Base-by-base conservation (phyloP, 2,113 vertebrate genomes). In the Apteryx mantelli region DNA sequence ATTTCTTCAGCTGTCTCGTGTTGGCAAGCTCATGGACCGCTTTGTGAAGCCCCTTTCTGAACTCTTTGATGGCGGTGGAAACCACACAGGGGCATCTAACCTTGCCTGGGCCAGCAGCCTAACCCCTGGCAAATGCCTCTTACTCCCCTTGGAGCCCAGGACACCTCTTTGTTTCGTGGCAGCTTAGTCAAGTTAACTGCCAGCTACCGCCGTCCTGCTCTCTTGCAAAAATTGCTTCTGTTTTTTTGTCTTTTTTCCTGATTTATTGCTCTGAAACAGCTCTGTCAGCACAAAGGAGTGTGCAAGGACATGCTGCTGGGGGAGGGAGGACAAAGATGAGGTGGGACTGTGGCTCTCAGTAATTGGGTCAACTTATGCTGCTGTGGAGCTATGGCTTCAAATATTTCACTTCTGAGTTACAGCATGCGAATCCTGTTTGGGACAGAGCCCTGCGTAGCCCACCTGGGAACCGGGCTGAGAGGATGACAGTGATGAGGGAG, bases 151-250 rank as follows among this genome's bases (percentile, higher is more conserved):
- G 50, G 38, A 65, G 21, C 17, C 22, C 11, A 42, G 5, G 38
- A 34, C 25, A 66, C 14, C 28, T 81, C 14, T 36, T 36, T 25
- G 53, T 61, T 63, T 61, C 30, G 50, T 19, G 46, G n/a, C 46
- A 74, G 18, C 22, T 79, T 74, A 36, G 28, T 36, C 44, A 42
- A 75, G 16, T 73, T 56, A 81, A 81, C 48, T 55, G 53, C 24
- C 0, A 1, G 16, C 34, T 74, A 11, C 34, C 44, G 4, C 7
- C 32, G 5, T 13, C 12, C 26, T 78, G 5, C 19, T 53, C 19
- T 58, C 65, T 44, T 79, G 61, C 34, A 85, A 69, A 83, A 92
- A 52, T 46, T 7, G 8, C 11, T 38, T 50, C 11, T 74, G 21
- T 7, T 64, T 25, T 13, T 46, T 9, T 78, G 12, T 75, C 15